Base-by-base conservation (phyloP, 1,140 invertebrate species). In the Andrena cerasifolii region DNA sequence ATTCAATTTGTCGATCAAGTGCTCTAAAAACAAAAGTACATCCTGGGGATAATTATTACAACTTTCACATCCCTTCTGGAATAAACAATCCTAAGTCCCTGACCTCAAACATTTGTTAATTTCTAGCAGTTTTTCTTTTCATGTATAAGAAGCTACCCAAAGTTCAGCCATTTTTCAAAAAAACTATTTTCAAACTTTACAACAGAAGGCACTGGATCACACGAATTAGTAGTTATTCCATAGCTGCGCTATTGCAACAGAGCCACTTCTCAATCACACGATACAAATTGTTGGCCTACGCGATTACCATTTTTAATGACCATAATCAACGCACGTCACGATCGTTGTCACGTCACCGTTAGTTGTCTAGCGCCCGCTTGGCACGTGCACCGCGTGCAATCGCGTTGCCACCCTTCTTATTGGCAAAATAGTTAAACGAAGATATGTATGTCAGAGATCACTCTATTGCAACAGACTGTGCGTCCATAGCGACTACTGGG, bases 311-410 rank as follows among this genome's bases (percentile, higher is more conserved):
- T 10, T 24, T 49, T 61, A 59, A 49, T 24, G n/a, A 49, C n/a
- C 4, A 40, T 54, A 10, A 47, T 33, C 10, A 49, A 71, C 28
- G 7, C 54, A 33, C 28, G 43, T 72, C 68, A 61, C 43, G 54
- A 12, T 59, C n/a, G 12, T 49, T 8, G 43, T 21, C 40, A 40
- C 45, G 53, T 45, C 14, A 67, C 21, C 24, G 18, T 16, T 24
- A 21, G 24, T 33, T 36, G 58, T 28, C 24, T 58, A 10, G 21
- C 12, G n/a, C 3, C n/a, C 16, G 28, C n/a, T 43, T 24, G 58
- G n/a, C 47, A 24, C 59, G 71, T 62, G 70, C 31, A 14, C 16
- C 12, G 58, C 58, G 33, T 73, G 43, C 33, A 31, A 40, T 26
- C n/a, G 21, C 4, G 4, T 7, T 24, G 33, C 10, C 24, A 10